Base-by-base conservation (phyloP, 1,140 invertebrate genomes). In the Drosophila parabipectinata region DNA sequence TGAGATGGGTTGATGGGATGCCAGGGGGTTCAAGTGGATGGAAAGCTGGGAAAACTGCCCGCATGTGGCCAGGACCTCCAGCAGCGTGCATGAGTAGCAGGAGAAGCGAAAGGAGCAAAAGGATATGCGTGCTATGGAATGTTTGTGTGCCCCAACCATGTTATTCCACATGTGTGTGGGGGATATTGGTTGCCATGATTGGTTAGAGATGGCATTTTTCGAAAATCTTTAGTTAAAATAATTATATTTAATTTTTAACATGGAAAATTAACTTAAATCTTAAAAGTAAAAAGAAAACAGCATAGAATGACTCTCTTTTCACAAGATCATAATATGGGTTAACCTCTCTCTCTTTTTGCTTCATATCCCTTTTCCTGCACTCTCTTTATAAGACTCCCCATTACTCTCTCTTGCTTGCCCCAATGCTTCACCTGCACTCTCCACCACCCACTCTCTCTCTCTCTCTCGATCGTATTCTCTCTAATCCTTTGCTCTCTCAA, bases 41-140 rank as follows among this genome's bases (percentile, higher is more conserved):
- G 41, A 10, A 2, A 26, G 53, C 10, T 6, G 21, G 28, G 9
- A 8, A n/a, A 28, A 10, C 4, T 45, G 24, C 66, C 66, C 62
- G 66, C 50, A 69, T 69, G 50, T 39, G 51, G 66, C 51, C 39
- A 68, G 64, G 67, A 56, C 30, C 47, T 34, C 55, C 61, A 58
- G 41, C 60, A 26, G 61, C 21, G 55, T 30, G 21, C n/a, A 44
- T 4, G 8, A 34, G 14, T 9, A 15, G 30, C 14, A 18, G 15
- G 14, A 50, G 44, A 12, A 30, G 28, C 56, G 18, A 8, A 15
- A 55, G 64, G 10, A 68, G 24, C 7, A 34, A 37, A 12, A 37
- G 18, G 30, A 45, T 15, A n/a, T 47, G 60, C 15, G 28, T 8
- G 14, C 15, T 10, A 56, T 57, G 66, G 64, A 69, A 71, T 69